A percentile compares a stretch with the other conserved stretches of the same genome.
Conservation (phyloP, 2,888 invertebrate genomes). For the Mesorhabditis belari region DNA sequence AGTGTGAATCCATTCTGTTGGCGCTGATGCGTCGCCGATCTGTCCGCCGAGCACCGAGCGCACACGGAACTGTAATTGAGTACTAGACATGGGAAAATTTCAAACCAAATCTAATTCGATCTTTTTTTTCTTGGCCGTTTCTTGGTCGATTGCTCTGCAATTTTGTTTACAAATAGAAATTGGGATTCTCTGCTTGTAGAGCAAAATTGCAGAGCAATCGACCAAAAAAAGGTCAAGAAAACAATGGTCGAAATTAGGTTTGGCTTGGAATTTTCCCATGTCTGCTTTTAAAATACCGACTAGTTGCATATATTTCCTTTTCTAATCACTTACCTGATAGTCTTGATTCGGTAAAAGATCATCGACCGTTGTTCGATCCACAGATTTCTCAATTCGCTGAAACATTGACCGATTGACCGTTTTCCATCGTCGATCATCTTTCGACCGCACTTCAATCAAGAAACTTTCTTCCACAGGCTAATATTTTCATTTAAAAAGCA, state of each 20-base stretch:
- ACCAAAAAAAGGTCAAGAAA: too few relatives aligned
- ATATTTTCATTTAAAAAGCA: neutral
- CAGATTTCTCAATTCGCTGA: constrained; percentile 21
- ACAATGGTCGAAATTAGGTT: too few relatives aligned
- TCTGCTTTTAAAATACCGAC: constrained; percentile 1
- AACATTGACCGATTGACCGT: constrained; percentile 19
- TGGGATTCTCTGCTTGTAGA: too few relatives aligned
- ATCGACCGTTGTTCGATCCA: constrained; percentile 24
- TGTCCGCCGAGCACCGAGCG: constrained; percentile 26
- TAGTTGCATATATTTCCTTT: too few relatives aligned
- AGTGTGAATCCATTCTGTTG: constrained; percentile 41
- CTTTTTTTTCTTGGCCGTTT: too few relatives aligned
- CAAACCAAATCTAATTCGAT: too few relatives aligned
- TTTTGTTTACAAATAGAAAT: too few relatives aligned
- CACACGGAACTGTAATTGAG: constrained; percentile 41
- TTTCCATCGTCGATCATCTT: constrained; percentile 35
- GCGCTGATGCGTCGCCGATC: constrained; percentile 34
- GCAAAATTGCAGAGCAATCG: too few relatives aligned
- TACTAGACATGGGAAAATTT: too few relatives aligned
- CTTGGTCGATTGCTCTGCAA: too few relatives aligned
- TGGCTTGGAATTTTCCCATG: too few relatives aligned
- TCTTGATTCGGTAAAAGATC: constrained; percentile 38
- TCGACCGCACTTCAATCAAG: constrained; percentile 37
- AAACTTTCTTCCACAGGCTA: constrained; percentile 28
- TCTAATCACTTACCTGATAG: constrained; percentile 28